These are phyloP conservation scores for Numenius phaeopus DNA, from an alignment of 2,797 vertebrate genomes.

Conservation along the genomic window DNA sequence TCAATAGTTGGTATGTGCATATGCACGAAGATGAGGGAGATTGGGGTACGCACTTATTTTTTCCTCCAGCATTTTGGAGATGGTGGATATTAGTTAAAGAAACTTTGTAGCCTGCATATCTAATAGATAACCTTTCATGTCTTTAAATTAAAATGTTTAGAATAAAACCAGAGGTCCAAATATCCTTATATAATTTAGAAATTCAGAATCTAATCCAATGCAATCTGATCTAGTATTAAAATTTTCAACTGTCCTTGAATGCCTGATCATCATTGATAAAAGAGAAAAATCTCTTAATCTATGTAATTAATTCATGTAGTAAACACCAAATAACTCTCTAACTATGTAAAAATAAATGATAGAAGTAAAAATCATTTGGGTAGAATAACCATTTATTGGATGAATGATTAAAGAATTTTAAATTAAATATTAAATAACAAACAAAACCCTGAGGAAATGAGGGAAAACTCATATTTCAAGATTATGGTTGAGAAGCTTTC, in stretches of 20 bases:
- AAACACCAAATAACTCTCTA: background rate
- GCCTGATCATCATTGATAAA: background rate
- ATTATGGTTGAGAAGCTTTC: background rate
- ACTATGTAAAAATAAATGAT: background rate
- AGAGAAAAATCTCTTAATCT: background rate
- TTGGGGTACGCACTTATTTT: background rate
- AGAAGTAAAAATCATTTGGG: background rate
- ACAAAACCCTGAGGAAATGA: background rate
- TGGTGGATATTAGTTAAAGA: background rate
- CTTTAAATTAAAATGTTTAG: background rate
- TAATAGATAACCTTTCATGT: background rate
- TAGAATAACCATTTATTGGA: background rate
- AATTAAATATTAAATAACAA: background rate
- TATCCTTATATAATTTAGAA: background rate
- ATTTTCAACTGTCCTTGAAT: background rate
- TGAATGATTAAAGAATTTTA: background rate
- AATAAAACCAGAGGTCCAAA: background rate
- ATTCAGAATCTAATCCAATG: background rate
- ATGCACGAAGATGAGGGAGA: background rate
- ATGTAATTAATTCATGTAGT: background rate
- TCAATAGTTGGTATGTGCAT: background rate
- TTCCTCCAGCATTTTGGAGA: background rate
- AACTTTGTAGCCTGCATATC: background rate
- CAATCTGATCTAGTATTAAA: background rate
- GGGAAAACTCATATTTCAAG: background rate